Evolutionary conservation across 2,797 vertebrate species (phyloP), one percentile per base, ranked within the genome.

Genomic region (Sebastes kiyomatsui): DNA sequence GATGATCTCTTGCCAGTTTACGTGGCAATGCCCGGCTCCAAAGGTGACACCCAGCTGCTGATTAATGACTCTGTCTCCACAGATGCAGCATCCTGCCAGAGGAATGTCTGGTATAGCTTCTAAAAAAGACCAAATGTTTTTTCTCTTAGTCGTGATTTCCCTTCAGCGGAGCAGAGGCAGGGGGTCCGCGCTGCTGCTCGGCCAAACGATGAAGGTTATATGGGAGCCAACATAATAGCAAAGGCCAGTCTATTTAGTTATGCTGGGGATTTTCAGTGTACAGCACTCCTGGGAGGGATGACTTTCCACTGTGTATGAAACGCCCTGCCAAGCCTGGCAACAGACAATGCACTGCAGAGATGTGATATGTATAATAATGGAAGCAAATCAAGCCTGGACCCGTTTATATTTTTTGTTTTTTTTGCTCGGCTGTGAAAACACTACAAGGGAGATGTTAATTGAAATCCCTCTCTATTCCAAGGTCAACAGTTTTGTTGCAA

Each of bases 321-420:
- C 58, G 38, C n/a, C 55, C 25, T 81, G 88, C 88, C 81, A 88
- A 58, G 81, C 82, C 78, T 90, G 90, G 90, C 90, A 90, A 54
- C 69, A 87, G 78, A 90, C 88, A 87, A 87, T 78, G 75, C 75
- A 64, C 87, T 91, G 91, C 89, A 87, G 87, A 80, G 86, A 92
- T 89, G 90, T 77, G 91, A 93, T 91, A 91, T 88, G 87, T 91
- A 82, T 88, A 90, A 92, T 86, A 90, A 90, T 90, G 87, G 86
- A 90, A 84, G 62, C 72, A 69, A 88, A 91, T 92, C 88, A 80
- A 89, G 87, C 60, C 55, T 38, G 62, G 65, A 65, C 32, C 61
- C 27, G 64, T 60, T 77, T 72, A n/a, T 54, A n/a, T 54, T 22
- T 27, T 11, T 12, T 14, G 12, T 72, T 67, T 86, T 77, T 70